Evolutionary conservation across 2,797 vertebrate genomes (phyloP), one percentile per base, ranked within the genome.

Genomic region (Sebastes cheni): DNA sequence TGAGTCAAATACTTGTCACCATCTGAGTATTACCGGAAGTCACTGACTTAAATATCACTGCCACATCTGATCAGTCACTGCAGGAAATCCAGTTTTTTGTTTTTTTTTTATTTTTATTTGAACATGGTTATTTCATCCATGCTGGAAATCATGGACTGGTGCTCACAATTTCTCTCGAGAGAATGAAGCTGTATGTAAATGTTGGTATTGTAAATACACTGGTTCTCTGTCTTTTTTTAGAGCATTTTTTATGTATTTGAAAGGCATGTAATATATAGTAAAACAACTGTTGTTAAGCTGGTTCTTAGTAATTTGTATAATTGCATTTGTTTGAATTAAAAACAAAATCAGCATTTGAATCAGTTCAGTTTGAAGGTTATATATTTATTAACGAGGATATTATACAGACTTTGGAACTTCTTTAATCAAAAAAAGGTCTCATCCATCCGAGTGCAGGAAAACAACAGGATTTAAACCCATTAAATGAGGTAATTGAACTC

Each of bases 261-360:
- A 88, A 97, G 97, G 96, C 97, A 97, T 97, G 97, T 99, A 98
- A 98, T 97, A 98, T 97, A 98, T 97, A 96, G 94, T 94, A 52
- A 94, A 95, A 94, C 92, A 91, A 92, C 94, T 96, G 88, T 96
- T 97, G 96, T 97, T 97, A 97, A 99, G 96, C 97, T 97, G 97
- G 97, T 98, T 97, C 97, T 98, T 97, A 97, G 96, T 97, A 66
- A 94, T 98, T 98, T 98, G 95, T 97, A 97, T 95, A 95, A 96
- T 95, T 96, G 94, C 93, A 95, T 94, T 89, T 89, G 90, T 95
- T 95, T 91, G 90, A 93, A 96, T 95, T 80, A 95, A 94, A 90
- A 84, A 42, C 39, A 80, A 87, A 86, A 86, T 65, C 71, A 83
- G 82, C 74, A 84, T 84, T 87, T 88, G 67, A 86, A 77, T 30